Conservation (phyloP, 2,113 vertebrate genomes). For the Mus pahari region DNA sequence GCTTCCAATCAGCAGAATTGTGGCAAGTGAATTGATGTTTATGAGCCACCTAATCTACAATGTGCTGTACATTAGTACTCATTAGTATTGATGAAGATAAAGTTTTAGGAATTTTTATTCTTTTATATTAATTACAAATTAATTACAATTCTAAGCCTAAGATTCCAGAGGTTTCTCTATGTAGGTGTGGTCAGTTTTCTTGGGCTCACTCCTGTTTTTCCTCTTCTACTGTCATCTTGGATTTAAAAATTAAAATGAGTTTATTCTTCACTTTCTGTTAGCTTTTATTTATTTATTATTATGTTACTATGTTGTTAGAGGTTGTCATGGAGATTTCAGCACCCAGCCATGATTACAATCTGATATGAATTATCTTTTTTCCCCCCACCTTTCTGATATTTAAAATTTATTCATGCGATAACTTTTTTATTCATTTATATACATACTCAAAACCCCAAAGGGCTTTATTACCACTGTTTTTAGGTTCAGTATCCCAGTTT, state of each 20-base stretch:
- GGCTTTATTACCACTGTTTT: neutral
- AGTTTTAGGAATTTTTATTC: neutral
- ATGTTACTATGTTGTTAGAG: neutral
- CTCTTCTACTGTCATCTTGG: neutral
- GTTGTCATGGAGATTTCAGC: neutral
- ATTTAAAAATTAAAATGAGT: neutral
- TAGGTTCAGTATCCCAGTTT: neutral
- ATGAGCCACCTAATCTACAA: neutral
- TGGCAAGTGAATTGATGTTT: neutral
- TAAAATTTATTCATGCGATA: neutral
- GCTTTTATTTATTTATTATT: conserved; percentile 24
- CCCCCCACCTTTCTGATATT: neutral
- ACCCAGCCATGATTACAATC: neutral
- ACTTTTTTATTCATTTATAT: neutral
- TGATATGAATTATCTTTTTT: neutral
- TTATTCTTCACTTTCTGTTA: neutral
- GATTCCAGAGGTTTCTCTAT: neutral
- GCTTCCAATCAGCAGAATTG: neutral
- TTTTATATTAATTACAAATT: conserved; percentile 9
- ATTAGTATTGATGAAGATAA: neutral
- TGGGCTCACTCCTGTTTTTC: neutral
- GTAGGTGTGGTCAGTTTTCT: neutral
- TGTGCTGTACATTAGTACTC: neutral
- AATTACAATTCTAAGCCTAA: neutral
- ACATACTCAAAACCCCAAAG: neutral